Conservation (phyloP, 2,113 vertebrate species). For the Elaphurus davidianus region DNA sequence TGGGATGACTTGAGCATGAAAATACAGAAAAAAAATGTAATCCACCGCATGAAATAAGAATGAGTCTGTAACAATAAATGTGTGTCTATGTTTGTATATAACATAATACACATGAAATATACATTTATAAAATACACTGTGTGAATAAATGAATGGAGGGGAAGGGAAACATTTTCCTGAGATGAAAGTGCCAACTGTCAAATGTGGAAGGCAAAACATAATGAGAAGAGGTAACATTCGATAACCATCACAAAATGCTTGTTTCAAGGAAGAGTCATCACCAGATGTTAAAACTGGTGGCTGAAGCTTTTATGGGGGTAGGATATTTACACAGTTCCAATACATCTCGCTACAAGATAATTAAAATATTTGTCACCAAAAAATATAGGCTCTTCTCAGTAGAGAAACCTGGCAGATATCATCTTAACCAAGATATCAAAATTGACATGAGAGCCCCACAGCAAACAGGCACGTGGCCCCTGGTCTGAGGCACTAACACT, state of each 20-base stretch:
- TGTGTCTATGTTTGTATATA: too few species aligned
- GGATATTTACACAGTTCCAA: background rate
- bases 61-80: too few species aligned
- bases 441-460: rapidly evolving
- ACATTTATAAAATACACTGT: background rate
- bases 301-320: background rate
- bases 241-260: background rate
- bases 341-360: background rate
- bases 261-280: background rate
- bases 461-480: rapidly evolving
- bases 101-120: background rate
- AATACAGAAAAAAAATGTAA: background rate
- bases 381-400: background rate
- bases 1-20: background rate
- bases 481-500: rapidly evolving
- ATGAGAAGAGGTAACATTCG: background rate
- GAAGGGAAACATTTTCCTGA: background rate
- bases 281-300: background rate
- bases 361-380: background rate
- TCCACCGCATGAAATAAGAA: background rate
- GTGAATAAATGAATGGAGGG: background rate
- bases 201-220: rapidly evolving
- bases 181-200: background rate
- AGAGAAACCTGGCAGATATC: background rate
- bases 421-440: background rate